These are phyloP conservation scores for Nannobrachium achirus DNA, from an alignment of 2,113 vertebrate genomes.

Conservation along the genomic window DNA sequence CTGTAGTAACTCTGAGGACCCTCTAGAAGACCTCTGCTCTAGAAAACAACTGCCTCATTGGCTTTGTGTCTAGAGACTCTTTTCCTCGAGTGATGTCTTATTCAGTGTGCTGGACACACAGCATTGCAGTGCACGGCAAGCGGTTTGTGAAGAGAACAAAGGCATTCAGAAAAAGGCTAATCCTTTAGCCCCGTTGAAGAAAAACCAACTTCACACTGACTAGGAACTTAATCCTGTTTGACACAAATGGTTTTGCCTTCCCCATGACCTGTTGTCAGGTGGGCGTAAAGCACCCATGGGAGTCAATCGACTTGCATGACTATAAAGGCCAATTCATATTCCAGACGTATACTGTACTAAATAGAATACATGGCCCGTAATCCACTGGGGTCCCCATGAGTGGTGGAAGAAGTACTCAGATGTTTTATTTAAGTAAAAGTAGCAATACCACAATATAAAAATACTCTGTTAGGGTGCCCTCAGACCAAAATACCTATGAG, in stretches of 20 bases:
- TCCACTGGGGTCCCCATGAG: too few species aligned
- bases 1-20: too few species aligned
- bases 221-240: constrained; percentile 53
- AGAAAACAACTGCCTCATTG: constrained; percentile 51
- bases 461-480: too few species aligned
- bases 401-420: too few species aligned
- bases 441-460: too few species aligned
- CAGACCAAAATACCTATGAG: too few species aligned
- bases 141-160: constrained; percentile 62
- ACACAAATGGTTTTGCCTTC: constrained; percentile 40
- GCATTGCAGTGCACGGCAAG: constrained; percentile 47
- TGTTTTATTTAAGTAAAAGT: too few species aligned
- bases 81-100: constrained; percentile 52
- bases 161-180: constrained; percentile 42
- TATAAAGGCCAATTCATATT: neutral
- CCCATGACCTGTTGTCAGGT: constrained; percentile 28
- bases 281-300: constrained; percentile 26
- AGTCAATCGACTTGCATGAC: neutral
- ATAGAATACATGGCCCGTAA: too few species aligned
- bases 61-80: constrained; percentile 41
- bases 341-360: neutral
- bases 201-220: constrained; percentile 50
- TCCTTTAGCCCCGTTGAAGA: constrained; percentile 50
- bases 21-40: too few species aligned
- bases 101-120: constrained; percentile 56